These are phyloP conservation scores for Euplexia lucipara DNA, from an alignment of 2,888 invertebrate genomes.

Conservation along the genomic window DNA sequence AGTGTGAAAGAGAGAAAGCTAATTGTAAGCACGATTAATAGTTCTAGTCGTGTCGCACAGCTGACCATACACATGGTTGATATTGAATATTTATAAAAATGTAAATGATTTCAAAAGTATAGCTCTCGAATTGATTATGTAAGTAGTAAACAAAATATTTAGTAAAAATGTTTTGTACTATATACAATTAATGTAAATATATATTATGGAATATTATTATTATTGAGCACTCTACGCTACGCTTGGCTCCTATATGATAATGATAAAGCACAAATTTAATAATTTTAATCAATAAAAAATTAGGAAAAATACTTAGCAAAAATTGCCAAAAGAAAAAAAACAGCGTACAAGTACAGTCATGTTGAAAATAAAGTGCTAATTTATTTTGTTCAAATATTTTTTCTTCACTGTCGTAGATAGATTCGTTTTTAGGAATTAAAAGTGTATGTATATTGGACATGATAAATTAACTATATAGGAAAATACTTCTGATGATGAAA, in stretches of 20 bases:
- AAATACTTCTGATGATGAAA: constrained; percentile 54
- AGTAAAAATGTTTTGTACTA: constrained; percentile 85
- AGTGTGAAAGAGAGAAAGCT: constrained; percentile 63
- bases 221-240: constrained; percentile 76
- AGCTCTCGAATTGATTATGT: constrained; percentile 74
- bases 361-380: constrained; percentile 54
- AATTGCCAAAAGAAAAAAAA: constrained; percentile 68
- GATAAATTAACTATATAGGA: constrained; percentile 59
- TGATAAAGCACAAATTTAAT: constrained; percentile 65
- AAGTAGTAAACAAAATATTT: constrained; percentile 83
- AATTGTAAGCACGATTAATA: constrained; percentile 70
- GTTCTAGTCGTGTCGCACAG: constrained; percentile 75
- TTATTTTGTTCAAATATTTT: constrained; percentile 42
- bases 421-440: constrained; percentile 60
- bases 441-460: constrained; percentile 67
- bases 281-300: constrained; percentile 61
- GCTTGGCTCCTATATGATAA: constrained; percentile 77
- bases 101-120: constrained; percentile 65
- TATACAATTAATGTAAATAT: constrained; percentile 75
- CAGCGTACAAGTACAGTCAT: constrained; percentile 64
- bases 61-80: constrained; percentile 64
- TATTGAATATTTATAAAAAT: constrained; percentile 67
- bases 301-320: constrained; percentile 65
- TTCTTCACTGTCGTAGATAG: constrained; percentile 53
- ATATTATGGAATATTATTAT: constrained; percentile 62